phyloP scores from a whole-genome alignment of 37 sponge, comb jelly and placozoan genomes.

The Halichondria panicea region DNA sequence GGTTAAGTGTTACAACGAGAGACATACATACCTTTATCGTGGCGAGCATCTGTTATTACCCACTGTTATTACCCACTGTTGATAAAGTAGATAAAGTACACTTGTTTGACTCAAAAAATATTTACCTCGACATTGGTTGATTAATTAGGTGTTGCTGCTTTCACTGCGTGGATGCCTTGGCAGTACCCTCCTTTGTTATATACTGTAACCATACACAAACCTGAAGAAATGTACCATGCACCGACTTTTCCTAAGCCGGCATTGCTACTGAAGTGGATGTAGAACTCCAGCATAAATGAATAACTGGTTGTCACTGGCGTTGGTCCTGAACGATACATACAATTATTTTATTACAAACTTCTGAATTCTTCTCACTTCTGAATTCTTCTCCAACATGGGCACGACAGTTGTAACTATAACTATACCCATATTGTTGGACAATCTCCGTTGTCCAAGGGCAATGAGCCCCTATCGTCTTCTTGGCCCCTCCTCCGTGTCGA shows the following conservation, averaged over 20 bases:
- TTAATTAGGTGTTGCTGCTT: conserved; percentile 6
- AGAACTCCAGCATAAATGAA: conserved; percentile 24
- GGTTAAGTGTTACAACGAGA: neutral
- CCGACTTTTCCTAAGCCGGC: too few relatives aligned
- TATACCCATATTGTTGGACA: neutral
- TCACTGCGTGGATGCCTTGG: neutral
- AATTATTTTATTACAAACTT: neutral
- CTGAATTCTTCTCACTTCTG: neutral
- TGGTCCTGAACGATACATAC: neutral
- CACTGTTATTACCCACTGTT: conserved; percentile 13
- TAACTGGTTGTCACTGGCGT: neutral
- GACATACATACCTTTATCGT: neutral
- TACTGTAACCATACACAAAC: neutral
- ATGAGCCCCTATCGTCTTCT: neutral
- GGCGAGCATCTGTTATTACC: conserved; percentile 13
- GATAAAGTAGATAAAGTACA: neutral
- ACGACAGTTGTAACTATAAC: too few relatives aligned
- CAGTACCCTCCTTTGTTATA: neutral
- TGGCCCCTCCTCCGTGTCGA: neutral
- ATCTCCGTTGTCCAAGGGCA: neutral
- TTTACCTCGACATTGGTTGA: conserved; percentile 25
- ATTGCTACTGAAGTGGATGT: neutral
- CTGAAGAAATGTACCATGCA: neutral
- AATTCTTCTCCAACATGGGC: neutral
- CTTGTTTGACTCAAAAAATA: neutral